These are phyloP conservation scores for Proterorhinus semilunaris DNA, from an alignment of 2,113 vertebrate genomes.

Conservation along the genomic window DNA sequence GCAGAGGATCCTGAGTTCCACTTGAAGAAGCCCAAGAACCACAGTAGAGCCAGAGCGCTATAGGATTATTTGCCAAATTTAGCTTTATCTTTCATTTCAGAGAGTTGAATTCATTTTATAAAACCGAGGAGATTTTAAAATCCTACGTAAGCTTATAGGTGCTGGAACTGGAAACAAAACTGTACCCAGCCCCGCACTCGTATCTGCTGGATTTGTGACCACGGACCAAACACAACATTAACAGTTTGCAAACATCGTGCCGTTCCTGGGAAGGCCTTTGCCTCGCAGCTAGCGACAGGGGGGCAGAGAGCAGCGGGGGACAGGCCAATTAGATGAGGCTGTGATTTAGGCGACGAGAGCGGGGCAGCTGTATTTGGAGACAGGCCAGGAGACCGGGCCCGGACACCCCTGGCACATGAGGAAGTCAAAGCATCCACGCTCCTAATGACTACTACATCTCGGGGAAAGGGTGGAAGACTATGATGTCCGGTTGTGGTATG, in stretches of 20 bases:
- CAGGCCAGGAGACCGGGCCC: constrained; percentile 72
- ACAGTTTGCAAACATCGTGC: constrained; percentile 66
- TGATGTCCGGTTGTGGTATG: not conserved
- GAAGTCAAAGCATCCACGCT: constrained; percentile 53
- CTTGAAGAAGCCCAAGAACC: too few relatives aligned
- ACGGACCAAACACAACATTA: constrained; percentile 56
- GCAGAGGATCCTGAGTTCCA: too few relatives aligned
- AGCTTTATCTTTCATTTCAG: too few relatives aligned
- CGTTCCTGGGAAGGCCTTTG: constrained; percentile 69
- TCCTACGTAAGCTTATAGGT: too few relatives aligned
- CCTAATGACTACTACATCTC: constrained; percentile 58
- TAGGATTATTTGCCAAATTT: too few relatives aligned
- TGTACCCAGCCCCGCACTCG: not conserved
- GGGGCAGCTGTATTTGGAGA: constrained; percentile 73
- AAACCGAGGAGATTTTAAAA: too few relatives aligned
- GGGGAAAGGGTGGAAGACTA: constrained; percentile 13
- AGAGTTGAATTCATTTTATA: too few relatives aligned
- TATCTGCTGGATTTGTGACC: constrained; percentile 26
- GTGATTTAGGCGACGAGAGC: constrained; percentile 79
- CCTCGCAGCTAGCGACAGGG: constrained; percentile 61
- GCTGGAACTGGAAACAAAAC: too few relatives aligned
- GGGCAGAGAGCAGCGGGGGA: constrained; percentile 68
- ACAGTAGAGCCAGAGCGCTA: too few relatives aligned
- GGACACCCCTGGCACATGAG: constrained; percentile 68
- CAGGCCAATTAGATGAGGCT: constrained; percentile 78